A percentile compares a stretch with the other conserved stretches of the same genome.
Evolutionary conservation across 2,113 vertebrate genomes (phyloP).

Genomic region (Tautogolabrus adspersus): DNA sequence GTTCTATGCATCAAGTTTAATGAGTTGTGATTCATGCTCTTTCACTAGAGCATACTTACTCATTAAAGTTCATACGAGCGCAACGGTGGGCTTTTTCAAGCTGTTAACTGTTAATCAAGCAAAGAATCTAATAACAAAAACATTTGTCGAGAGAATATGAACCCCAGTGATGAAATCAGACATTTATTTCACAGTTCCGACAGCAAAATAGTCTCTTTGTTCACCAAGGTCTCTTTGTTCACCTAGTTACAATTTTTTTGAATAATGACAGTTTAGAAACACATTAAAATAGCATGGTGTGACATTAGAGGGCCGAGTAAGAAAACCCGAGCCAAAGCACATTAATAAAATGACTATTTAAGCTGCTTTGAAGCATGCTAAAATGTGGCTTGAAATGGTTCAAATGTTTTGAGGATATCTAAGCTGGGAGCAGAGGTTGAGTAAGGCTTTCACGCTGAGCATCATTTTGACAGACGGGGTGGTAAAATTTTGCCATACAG

Average conservation of each 20-base stretch:
- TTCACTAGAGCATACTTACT: conserved; percentile 19
- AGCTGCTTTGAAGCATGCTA: too few species aligned
- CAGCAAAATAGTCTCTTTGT: not conserved
- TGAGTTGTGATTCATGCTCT: conserved; percentile 36
- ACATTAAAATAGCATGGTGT: not conserved
- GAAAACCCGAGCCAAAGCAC: conserved; percentile 4
- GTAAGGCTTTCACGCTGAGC: too few species aligned
- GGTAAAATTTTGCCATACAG: too few species aligned
- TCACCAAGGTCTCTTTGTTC: not conserved
- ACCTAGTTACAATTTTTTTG: not conserved
- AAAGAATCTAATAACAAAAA: not conserved
- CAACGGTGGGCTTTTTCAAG: not conserved
- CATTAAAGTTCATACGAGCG: not conserved
- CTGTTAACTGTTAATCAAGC: not conserved
- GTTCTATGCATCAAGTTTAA: conserved; percentile 48
- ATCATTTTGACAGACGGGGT: too few species aligned
- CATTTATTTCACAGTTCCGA: not conserved
- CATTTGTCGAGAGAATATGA: not conserved
- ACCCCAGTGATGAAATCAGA: not conserved
- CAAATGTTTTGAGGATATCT: too few species aligned
- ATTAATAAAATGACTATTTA: too few species aligned
- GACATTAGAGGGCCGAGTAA: not conserved
- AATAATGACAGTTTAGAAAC: conserved; percentile 1
- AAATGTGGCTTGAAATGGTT: too few species aligned
- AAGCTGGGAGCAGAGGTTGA: too few species aligned